These are phyloP conservation scores for Pelecanus crispus DNA, from an alignment of 2,113 vertebrate genomes.

Conservation along the genomic window DNA sequence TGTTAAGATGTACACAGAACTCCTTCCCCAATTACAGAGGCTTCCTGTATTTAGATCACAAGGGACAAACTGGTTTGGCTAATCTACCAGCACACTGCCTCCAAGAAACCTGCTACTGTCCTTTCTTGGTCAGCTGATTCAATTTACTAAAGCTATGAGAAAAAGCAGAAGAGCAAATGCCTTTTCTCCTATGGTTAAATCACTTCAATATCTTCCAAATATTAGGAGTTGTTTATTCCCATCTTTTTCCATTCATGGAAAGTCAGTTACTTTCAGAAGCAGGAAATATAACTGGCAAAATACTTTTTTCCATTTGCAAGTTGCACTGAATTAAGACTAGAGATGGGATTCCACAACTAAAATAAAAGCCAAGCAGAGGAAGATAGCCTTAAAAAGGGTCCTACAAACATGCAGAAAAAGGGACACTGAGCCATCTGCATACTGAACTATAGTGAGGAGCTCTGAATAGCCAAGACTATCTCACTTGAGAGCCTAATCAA, in stretches of 20 bases:
- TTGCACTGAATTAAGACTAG: neutral
- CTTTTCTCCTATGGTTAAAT: neutral
- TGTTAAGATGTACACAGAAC: neutral
- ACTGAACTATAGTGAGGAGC: neutral
- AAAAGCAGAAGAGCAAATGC: neutral
- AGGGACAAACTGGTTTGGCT: neutral
- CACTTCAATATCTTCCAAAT: neutral
- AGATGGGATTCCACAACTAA: neutral
- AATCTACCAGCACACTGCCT: neutral
- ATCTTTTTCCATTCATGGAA: neutral
- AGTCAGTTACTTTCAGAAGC: neutral
- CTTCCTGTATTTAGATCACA: neutral
- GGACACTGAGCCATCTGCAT: neutral
- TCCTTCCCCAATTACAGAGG: neutral
- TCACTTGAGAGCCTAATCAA: neutral
- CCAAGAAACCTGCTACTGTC: neutral
- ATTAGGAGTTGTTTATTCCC: neutral
- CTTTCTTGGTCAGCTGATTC: neutral
- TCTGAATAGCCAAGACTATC: neutral
- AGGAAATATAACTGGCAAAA: neutral
- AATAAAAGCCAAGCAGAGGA: neutral
- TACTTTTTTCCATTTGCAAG: neutral
- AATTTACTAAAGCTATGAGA: neutral
- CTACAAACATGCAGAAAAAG: neutral
- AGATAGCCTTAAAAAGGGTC: neutral